Conservation (phyloP, 1,140 invertebrate species). For the Drosophila subpulchrella region DNA sequence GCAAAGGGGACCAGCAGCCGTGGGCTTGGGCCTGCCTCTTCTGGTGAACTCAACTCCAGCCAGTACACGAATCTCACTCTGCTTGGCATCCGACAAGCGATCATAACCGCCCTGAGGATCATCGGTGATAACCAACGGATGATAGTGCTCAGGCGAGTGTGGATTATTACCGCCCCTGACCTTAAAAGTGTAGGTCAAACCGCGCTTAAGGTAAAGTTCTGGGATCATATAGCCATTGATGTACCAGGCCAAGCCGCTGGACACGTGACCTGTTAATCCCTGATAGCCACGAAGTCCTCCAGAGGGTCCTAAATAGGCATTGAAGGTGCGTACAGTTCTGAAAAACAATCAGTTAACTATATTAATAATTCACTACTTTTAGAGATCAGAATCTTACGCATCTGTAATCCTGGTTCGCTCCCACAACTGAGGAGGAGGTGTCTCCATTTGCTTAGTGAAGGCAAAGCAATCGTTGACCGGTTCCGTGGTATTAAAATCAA, state of each 20-base stretch:
- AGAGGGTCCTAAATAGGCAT: slow-evolving; percentile 91
- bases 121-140: slow-evolving; percentile 96
- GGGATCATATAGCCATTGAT: slow-evolving; percentile 93
- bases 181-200: slow-evolving; percentile 92
- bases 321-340: slow-evolving; percentile 89
- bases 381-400: slow-evolving; percentile 78
- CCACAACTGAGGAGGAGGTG: slow-evolving; percentile 88
- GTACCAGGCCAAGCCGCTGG: slow-evolving; percentile 85
- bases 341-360: neutral
- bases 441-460: slow-evolving; percentile 86
- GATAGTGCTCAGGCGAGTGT: slow-evolving; percentile 93
- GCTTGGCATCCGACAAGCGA: slow-evolving; percentile 89
- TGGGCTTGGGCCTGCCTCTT: slow-evolving; percentile 91
- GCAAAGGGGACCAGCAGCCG: slow-evolving; percentile 93
- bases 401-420: slow-evolving; percentile 91
- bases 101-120: slow-evolving; percentile 93
- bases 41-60: slow-evolving; percentile 94
- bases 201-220: slow-evolving; percentile 94
- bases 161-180: slow-evolving; percentile 95
- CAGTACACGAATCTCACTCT: slow-evolving; percentile 91
- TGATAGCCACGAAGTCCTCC: slow-evolving; percentile 91
- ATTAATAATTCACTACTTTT: no score
- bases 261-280: slow-evolving; percentile 87
- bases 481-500: slow-evolving; percentile 89
- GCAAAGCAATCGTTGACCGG: slow-evolving; percentile 89